Evolutionary conservation across 2,888 invertebrate genomes (phyloP).

Genomic region (Aricia artaxerxes): DNA sequence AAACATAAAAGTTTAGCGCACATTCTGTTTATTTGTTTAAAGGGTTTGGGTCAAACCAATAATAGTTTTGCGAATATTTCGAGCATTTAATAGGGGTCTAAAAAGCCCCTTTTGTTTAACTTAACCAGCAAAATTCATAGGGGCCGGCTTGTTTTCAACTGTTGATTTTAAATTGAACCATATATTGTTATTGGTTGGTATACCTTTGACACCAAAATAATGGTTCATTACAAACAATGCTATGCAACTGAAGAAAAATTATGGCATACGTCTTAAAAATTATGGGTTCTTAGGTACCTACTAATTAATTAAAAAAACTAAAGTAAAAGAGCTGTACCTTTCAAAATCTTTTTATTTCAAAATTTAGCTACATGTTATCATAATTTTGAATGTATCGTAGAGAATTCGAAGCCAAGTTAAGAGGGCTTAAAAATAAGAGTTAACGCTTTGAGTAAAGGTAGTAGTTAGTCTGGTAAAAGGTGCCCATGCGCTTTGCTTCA

Average conservation of each 20-base stretch:
- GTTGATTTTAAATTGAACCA: constrained; percentile 7
- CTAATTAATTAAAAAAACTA: too few species aligned
- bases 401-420: too few species aligned
- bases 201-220: not conserved
- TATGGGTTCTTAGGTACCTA: too few species aligned
- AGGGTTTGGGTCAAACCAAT: constrained; percentile 21
- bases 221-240: not conserved
- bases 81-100: constrained; percentile 23
- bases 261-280: not conserved
- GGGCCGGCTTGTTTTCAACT: not conserved
- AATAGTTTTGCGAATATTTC: constrained; percentile 12
- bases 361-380: too few species aligned
- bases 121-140: constrained; percentile 15
- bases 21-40: constrained; percentile 21
- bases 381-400: too few species aligned
- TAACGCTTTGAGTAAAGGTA: not conserved
- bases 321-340: too few species aligned
- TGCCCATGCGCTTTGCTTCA: too few species aligned
- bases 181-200: constrained; percentile 9
- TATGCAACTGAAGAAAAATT: not conserved
- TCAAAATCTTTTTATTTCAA: too few species aligned
- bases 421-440: not conserved
- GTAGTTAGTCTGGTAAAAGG: not conserved
- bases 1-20: constrained; percentile 1
- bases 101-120: constrained; percentile 16